Evolutionary conservation across 2,888 invertebrate species (phyloP).

Genomic region (Megamerina dolium): DNA sequence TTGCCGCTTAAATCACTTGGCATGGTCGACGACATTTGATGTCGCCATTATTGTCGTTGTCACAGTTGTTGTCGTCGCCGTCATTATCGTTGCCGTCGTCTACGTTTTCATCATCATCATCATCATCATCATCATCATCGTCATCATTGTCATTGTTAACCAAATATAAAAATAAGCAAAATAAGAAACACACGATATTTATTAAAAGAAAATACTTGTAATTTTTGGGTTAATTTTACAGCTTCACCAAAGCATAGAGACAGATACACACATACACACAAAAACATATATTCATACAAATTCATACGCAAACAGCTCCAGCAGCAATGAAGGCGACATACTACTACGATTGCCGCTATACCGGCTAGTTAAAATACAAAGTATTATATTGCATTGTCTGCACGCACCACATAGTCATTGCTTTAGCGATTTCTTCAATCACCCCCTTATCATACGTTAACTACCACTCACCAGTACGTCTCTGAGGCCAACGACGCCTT

Average conservation of each 20-base stretch:
- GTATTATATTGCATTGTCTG: too few species aligned
- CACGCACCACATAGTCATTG: too few species aligned
- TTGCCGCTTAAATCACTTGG: neutral
- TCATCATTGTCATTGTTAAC: neutral
- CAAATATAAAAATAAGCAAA: too few species aligned
- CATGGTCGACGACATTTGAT: constrained; percentile 14
- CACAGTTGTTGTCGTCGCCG: neutral
- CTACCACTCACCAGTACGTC: too few species aligned
- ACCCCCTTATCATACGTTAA: too few species aligned
- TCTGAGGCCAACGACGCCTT: too few species aligned
- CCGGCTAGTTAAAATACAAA: too few species aligned
- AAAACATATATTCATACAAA: too few species aligned
- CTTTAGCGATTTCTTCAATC: too few species aligned
- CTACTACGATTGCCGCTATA: too few species aligned
- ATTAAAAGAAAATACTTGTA: constrained; percentile 17
- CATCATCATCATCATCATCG: neutral
- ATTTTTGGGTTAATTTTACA: constrained; percentile 4
- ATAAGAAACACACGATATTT: neutral
- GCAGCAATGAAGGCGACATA: too few species aligned
- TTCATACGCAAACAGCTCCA: neutral
- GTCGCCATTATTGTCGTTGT: constrained; percentile 11
- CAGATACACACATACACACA: neutral
- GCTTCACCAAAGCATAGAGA: constrained; percentile 3
- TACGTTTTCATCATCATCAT: neutral
- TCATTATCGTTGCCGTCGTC: neutral